Percentiles rank a stretch among this genome's conserved stretches.
phyloP scores from a whole-genome alignment of 2,888 invertebrate genomes.

The Phyllotreta striolata region DNA sequence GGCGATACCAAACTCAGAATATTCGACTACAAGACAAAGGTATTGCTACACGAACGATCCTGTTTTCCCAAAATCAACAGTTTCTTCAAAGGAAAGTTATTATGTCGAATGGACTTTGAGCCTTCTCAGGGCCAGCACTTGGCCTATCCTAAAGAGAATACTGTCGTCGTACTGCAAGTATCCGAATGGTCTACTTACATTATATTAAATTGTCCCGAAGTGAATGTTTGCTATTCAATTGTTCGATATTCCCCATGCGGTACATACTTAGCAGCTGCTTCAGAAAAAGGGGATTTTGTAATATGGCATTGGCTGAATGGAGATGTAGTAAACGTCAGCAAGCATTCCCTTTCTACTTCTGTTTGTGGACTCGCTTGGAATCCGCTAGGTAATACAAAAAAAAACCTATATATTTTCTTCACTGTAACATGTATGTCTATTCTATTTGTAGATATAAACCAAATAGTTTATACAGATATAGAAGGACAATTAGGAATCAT shows the following conservation, averaged over 20 bases:
- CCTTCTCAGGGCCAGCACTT: constrained; percentile 74
- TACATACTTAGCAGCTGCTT: constrained; percentile 78
- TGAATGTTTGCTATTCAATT: constrained; percentile 74
- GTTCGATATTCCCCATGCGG: constrained; percentile 85
- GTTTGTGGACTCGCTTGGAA: constrained; percentile 84
- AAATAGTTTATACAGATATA: constrained; percentile 84
- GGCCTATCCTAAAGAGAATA: constrained; percentile 79
- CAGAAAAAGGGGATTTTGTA: constrained; percentile 80
- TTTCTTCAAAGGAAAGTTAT: constrained; percentile 75
- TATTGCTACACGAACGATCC: constrained; percentile 69
- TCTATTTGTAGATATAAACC: constrained; percentile 66
- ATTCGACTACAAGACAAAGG: constrained; percentile 77
- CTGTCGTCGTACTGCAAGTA: constrained; percentile 75
- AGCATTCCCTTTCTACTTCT: constrained; percentile 72
- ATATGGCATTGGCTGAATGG: constrained; percentile 76
- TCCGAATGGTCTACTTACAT: constrained; percentile 74
- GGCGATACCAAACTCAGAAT: constrained; percentile 86
- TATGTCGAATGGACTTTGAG: constrained; percentile 79
- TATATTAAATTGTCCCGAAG: constrained; percentile 68
- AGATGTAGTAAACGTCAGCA: constrained; percentile 68
- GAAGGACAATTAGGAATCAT: constrained; percentile 79
- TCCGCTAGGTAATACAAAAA: constrained; percentile 66
- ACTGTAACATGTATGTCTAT: constrained; percentile 10
- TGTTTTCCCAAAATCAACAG: constrained; percentile 82
- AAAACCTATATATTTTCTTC: too few relatives aligned